Evolutionary conservation across 2,888 invertebrate species (phyloP).

Genomic region (Elegia similella): DNA sequence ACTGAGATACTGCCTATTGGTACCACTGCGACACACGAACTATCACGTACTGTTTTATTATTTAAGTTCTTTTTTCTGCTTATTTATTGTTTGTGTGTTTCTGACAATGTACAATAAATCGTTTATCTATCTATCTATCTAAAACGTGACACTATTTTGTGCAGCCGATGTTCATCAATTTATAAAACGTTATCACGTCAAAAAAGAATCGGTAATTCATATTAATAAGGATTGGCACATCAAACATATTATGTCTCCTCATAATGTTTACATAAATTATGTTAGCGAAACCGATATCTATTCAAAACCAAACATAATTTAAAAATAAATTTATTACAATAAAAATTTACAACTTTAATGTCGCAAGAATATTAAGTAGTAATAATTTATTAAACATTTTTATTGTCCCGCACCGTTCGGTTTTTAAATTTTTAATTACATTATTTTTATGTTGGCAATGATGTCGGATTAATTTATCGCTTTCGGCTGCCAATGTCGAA

Average conservation of each 20-base stretch:
- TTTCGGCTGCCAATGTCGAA: not conserved
- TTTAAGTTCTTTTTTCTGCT: too few relatives aligned
- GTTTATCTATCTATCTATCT: too few relatives aligned
- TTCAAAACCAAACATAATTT: conserved; percentile 9
- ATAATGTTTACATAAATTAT: conserved; percentile 32
- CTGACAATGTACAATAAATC: too few relatives aligned
- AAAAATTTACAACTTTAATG: conserved; percentile 24
- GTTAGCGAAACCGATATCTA: conserved; percentile 30
- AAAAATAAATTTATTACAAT: conserved; percentile 14
- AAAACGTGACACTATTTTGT: too few relatives aligned
- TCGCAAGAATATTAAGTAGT: conserved; percentile 7
- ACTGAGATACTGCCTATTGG: too few relatives aligned
- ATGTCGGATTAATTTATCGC: conserved; percentile 9
- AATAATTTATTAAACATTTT: conserved; percentile 42
- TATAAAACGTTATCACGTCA: too few relatives aligned
- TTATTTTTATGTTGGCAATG: conserved; percentile 16
- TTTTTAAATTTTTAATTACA: conserved; percentile 16
- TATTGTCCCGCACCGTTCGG: conserved; percentile 25
- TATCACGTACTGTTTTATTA: too few relatives aligned
- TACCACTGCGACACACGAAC: too few relatives aligned
- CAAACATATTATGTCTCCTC: conserved; percentile 17
- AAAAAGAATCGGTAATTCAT: too few relatives aligned
- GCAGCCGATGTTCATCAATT: too few relatives aligned
- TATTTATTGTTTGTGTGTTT: too few relatives aligned
- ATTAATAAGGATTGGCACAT: conserved; percentile 25